Evolutionary conservation across 2,113 vertebrate species (phyloP), one percentile per base, ranked within the genome.

Genomic region (Reinhardtius hippoglossoides): DNA sequence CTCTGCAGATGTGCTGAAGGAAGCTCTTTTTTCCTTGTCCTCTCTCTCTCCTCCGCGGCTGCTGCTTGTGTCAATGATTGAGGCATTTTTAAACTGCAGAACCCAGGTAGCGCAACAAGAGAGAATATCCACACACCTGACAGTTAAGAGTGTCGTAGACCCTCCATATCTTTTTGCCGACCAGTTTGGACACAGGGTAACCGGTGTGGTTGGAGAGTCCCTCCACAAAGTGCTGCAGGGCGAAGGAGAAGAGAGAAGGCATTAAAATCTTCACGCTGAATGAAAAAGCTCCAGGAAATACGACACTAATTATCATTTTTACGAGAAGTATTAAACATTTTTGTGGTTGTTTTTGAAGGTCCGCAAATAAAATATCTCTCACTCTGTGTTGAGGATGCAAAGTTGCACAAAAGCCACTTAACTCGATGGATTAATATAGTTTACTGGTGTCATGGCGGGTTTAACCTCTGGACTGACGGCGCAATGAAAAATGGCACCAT

Each of bases 131-230:
- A 2, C 13, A 24, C 87, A 95, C 95, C 94, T 90, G 89, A 76
- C 94, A 94, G 71, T 74, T 88, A 0, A 91, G 75, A 0, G 92
- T 88, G 81, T 90, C 92, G 0, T 91, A 91, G n/a, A 94, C 81
- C 13, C 71, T 76, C 87, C 91, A 90, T 5, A 93, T 88, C 67
- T 92, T 92, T 37, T 76, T 72, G 10, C 84, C 82, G 3, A 80
- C 85, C 65, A 93, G 63, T 59, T 84, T 78, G 52, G 90, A 82
- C 62, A 83, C 62, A 0, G 87, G 82, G 84, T 92, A 92, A 3
- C 91, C 93, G 0, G 91, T 92, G 74, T 91, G 48, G 79, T 94
- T 93, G 35, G 86, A 88, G 18, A 92, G 78, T n/a, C 24, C 9
- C 5, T 91, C 82, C 31, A 92, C 83, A 57, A 94, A 94, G 27